Conservation (phyloP, 2,888 invertebrate species). For the Volucella inflata region DNA sequence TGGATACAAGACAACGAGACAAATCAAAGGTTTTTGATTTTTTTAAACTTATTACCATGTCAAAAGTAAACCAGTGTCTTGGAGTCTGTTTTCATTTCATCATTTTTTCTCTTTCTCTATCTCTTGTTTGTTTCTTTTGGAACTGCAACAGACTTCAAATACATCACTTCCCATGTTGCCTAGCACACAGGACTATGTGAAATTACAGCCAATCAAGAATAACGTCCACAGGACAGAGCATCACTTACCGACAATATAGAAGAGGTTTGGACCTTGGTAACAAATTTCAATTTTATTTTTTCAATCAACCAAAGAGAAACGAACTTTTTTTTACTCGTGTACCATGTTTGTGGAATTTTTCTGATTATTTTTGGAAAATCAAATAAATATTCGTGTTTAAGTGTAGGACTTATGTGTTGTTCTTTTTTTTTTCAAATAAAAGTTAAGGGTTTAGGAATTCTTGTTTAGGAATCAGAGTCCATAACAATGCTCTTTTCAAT, state of each 20-base stretch:
- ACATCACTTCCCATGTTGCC: constrained; percentile 83
- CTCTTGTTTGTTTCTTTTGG: constrained; percentile 24
- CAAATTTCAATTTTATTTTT: constrained; percentile 29
- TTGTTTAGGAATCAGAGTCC: no score
- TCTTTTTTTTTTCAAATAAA: neutral
- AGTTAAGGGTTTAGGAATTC: neutral
- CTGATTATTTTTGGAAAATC: constrained; percentile 4
- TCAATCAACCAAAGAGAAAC: constrained; percentile 10
- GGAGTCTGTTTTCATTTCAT: constrained; percentile 42
- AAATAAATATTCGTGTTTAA: neutral
- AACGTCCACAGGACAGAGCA: constrained; percentile 82
- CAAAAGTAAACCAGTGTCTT: constrained; percentile 65
- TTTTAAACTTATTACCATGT: constrained; percentile 65
- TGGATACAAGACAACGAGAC: constrained; percentile 84
- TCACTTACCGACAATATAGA: constrained; percentile 83
- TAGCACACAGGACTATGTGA: constrained; percentile 81
- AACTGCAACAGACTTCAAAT: constrained; percentile 82
- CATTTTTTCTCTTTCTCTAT: constrained; percentile 11
- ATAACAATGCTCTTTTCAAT: neutral
- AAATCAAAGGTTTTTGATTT: constrained; percentile 86
- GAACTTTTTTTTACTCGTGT: constrained; percentile 66
- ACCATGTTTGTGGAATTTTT: constrained; percentile 47
- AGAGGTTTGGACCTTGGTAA: constrained; percentile 30
- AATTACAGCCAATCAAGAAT: constrained; percentile 82
- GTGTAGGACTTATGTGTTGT: neutral